These are phyloP conservation scores for Melanotaenia trifasciata DNA, from an alignment of 2,797 vertebrate species.

Conservation along the genomic window DNA sequence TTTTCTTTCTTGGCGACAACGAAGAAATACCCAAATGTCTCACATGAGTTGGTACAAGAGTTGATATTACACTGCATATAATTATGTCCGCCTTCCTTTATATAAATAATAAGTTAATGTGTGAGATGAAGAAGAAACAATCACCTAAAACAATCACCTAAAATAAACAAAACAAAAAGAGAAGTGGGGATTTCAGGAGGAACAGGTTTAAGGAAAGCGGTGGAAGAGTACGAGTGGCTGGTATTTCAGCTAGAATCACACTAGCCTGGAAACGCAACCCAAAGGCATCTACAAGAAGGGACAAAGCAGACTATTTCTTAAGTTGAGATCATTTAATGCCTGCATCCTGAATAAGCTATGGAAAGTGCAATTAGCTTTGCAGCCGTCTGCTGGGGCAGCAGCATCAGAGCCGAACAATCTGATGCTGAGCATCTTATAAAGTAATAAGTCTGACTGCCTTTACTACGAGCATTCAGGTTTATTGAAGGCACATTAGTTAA, in stretches of 20 bases:
- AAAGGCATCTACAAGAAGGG: neutral
- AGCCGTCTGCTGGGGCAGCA: neutral
- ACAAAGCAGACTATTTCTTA: neutral
- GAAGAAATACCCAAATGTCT: too few species aligned
- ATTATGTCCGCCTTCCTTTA: too few species aligned
- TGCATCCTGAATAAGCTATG: neutral
- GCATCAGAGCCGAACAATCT: neutral
- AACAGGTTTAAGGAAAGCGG: neutral
- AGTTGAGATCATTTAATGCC: neutral
- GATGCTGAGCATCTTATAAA: neutral
- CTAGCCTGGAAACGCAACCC: neutral
- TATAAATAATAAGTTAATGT: neutral
- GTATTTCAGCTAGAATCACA: neutral
- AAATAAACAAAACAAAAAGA: neutral
- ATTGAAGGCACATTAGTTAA: constrained; percentile 83
- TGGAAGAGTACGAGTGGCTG: too few species aligned
- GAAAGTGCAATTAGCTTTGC: neutral
- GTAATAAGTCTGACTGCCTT: neutral
- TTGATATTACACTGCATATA: too few species aligned
- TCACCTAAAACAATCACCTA: neutral
- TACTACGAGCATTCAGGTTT: constrained; percentile 71
- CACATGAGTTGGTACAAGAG: too few species aligned
- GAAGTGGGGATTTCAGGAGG: too few species aligned
- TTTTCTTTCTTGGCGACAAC: too few species aligned
- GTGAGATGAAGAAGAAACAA: neutral